These are phyloP conservation scores for Pristionchus exspectatus DNA, from an alignment of 2,888 invertebrate species.

Conservation along the genomic window DNA sequence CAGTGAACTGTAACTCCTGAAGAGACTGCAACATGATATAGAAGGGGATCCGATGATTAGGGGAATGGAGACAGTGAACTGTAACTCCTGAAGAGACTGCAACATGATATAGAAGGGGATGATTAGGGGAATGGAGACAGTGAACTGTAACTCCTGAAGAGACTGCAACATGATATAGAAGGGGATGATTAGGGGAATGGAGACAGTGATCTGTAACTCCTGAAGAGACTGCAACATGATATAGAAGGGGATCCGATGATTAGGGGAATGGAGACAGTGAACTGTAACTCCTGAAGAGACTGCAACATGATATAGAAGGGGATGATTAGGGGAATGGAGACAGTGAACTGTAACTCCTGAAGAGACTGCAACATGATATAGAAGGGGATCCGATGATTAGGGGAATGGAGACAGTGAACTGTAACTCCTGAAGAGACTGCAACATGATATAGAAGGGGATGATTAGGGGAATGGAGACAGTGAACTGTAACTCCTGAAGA, in stretches of 20 bases:
- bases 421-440: background rate
- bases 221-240: background rate
- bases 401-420: conserved; percentile 25
- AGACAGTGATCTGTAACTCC: background rate
- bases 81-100: background rate
- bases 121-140: conserved; percentile 9
- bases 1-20: background rate
- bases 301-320: background rate
- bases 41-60: too few species aligned
- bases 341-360: background rate
- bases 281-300: background rate
- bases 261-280: conserved; percentile 31
- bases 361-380: background rate
- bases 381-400: too few species aligned
- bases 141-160: background rate
- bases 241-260: background rate
- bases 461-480: conserved; percentile 9
- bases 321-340: conserved; percentile 6
- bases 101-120: background rate
- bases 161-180: background rate
- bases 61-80: conserved; percentile 25
- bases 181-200: background rate
- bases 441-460: background rate
- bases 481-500: background rate
- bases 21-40: background rate